Evolutionary conservation across 2,888 invertebrate genomes (phyloP), one percentile per base, ranked within the genome.

Genomic region (Phortica okadai): DNA sequence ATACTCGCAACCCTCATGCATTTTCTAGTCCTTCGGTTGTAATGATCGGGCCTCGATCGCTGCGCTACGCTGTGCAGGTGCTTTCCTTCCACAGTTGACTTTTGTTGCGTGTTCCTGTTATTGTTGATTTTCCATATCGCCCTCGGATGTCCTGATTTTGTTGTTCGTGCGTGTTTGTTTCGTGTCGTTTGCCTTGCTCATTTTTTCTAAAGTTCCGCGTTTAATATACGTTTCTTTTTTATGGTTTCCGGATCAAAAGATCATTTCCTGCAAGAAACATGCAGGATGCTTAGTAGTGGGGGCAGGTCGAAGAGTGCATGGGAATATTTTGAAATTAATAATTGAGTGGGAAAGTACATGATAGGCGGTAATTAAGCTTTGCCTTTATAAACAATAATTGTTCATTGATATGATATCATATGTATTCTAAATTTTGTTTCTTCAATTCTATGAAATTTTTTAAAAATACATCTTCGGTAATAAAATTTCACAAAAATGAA

Each of bases 161-260:
- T 6, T 58, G 74, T 72, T 76, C 44, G 45, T 45, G 21, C 76
- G 74, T 74, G 75, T 74, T 75, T 80, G 79, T 80, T 75, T 56
- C 33, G 70, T 14, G 54, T 56, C 45, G 41, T 16, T 56, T 25
- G 33, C 33, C 33, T 33, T 33, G 33, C 33, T 33, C 33, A 33
- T 33, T 72, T 54, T 56, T 54, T 54, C 0, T 56, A 10, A 7
- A 44, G 79, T 80, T 81, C 73, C 74, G 81, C 78, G 79, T 79
- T 25, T 11, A 10, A 25, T 62, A 25, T 16, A 81, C 75, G 16
- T 4, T 82, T 83, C 89, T 90, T 90, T 84, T 90, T 90, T 84
- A 89, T 88, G 83, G 85, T 89, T 90, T 90, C 90, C 90, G 90
- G 90, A 90, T 90, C 90, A 90, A 90, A 89, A 90, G 90, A 90